Conservation (phyloP, 2,888 invertebrate species). For the Sinentomon sp. region DNA sequence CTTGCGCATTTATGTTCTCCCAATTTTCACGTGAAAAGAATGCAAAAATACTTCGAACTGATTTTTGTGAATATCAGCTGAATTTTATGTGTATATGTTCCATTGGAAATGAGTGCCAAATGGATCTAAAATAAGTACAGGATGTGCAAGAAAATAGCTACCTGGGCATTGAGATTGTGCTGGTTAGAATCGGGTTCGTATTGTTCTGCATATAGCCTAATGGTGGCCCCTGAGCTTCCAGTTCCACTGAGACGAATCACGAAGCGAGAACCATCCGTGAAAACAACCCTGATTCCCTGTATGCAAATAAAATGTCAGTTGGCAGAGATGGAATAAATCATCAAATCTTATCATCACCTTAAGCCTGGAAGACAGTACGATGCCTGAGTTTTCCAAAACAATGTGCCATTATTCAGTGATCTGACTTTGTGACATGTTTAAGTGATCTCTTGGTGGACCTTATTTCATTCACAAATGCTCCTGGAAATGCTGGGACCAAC, state of each 20-base stretch:
- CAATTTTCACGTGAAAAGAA: no score
- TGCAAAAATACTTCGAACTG: no score
- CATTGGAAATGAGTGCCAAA: neutral
- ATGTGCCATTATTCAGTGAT: no score
- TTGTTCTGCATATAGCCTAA: conserved; percentile 82
- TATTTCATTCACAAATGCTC: no score
- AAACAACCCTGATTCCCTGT: conserved; percentile 74
- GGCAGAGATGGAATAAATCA: neutral
- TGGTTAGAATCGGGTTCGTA: conserved; percentile 41
- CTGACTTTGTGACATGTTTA: no score
- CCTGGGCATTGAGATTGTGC: conserved; percentile 23
- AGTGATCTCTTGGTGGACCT: no score
- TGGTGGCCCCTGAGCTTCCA: conserved; percentile 90
- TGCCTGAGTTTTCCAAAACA: no score
- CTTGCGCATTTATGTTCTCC: no score
- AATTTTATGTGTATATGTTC: no score
- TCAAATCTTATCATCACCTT: conserved; percentile 3
- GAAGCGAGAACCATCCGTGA: conserved; percentile 79
- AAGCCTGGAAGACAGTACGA: no score
- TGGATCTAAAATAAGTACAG: neutral
- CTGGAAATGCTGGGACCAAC: no score
- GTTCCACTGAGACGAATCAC: conserved; percentile 88
- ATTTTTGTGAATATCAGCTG: no score
- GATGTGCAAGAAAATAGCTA: conserved; percentile 13
- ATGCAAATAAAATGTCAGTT: conserved; percentile 2